Conservation (phyloP, 2,888 invertebrate genomes). For the Escarpia spicata region DNA sequence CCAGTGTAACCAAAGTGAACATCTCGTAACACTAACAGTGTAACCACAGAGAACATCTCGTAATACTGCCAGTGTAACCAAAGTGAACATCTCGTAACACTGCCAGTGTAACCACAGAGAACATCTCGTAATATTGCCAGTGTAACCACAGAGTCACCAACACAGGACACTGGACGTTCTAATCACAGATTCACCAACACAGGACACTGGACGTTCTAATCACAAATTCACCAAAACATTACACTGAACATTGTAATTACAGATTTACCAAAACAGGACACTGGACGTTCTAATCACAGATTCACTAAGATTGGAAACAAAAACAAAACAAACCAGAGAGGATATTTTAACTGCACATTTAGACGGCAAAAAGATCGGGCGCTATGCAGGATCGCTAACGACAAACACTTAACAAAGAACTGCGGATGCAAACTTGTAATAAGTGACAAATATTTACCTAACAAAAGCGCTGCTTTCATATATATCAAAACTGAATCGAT, state of each 20-base stretch:
- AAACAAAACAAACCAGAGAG: not conserved
- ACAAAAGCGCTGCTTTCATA: not conserved
- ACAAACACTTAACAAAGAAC: not conserved
- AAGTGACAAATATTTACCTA: not conserved
- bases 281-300: not conserved
- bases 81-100: not conserved
- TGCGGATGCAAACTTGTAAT: not conserved
- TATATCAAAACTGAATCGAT: no score
- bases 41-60: conserved; percentile 24
- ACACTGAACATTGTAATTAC: no score
- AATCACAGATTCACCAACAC: no score
- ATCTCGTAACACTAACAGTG: not conserved
- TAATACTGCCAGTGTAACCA: conserved; percentile 30
- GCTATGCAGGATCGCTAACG: not conserved
- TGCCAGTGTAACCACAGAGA: not conserved
- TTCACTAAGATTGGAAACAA: no score
- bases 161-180: no score
- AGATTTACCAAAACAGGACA: not conserved
- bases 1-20: not conserved
- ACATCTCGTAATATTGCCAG: not conserved
- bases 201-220: no score
- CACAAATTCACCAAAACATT: no score
- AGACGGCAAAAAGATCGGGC: not conserved
- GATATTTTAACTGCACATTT: not conserved
- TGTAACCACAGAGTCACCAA: no score